Percentiles rank a stretch among this genome's conserved stretches.
phyloP scores from a whole-genome alignment of 2,113 vertebrate genomes.

The Pterophyllum scalare region DNA sequence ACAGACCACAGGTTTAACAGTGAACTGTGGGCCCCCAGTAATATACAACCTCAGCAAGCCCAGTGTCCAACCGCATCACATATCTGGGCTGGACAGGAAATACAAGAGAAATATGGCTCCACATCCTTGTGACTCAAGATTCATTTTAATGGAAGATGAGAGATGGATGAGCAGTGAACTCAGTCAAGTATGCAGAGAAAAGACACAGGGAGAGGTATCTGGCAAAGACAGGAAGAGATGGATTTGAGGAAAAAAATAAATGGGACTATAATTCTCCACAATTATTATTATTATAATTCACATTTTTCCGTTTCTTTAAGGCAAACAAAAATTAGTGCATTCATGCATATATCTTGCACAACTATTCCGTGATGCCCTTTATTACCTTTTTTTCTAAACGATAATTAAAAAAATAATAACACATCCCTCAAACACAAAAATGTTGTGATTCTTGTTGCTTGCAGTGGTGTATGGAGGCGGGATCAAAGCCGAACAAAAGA shows the following conservation, averaged over 20 bases:
- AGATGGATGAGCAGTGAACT: slow-evolving; percentile 26
- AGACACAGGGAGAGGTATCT: no score
- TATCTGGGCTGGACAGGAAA: slow-evolving; percentile 23
- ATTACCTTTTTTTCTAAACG: neutral
- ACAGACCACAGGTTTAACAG: slow-evolving; percentile 61
- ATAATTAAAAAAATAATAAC: neutral
- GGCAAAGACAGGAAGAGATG: neutral
- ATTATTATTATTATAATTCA: neutral
- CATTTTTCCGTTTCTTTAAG: neutral
- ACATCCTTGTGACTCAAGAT: slow-evolving; percentile 13
- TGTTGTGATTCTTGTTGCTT: neutral
- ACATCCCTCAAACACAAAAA: slow-evolving; percentile 20
- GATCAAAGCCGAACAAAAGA: slow-evolving; percentile 77
- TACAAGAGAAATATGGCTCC: slow-evolving; percentile 32
- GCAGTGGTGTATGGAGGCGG: slow-evolving; percentile 57
- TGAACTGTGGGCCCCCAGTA: slow-evolving; percentile 65
- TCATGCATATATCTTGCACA: neutral
- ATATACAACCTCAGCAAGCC: slow-evolving; percentile 69
- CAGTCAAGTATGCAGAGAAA: slow-evolving; percentile 12
- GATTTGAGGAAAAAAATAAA: neutral
- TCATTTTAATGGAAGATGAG: slow-evolving; percentile 26
- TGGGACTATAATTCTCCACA: neutral
- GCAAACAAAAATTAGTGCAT: neutral
- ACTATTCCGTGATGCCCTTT: neutral
- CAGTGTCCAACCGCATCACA: slow-evolving; percentile 28